phyloP scores from a whole-genome alignment of 2,888 invertebrate genomes.

The Dicycla oo region DNA sequence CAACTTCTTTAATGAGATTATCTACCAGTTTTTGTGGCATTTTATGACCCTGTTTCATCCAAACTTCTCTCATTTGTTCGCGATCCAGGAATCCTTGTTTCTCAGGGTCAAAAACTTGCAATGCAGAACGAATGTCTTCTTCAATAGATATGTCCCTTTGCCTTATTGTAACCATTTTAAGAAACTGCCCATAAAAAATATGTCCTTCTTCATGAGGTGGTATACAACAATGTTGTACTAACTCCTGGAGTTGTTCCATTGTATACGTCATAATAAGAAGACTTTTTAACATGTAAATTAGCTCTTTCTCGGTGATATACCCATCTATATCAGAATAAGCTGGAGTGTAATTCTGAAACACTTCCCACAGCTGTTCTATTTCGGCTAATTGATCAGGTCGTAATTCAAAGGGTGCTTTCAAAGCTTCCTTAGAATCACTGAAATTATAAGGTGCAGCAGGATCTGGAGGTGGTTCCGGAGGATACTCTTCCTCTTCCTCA shows the following conservation, averaged over 20 bases:
- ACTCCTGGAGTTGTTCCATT: constrained; percentile 82
- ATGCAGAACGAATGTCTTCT: constrained; percentile 81
- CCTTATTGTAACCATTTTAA: constrained; percentile 83
- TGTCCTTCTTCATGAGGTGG: constrained; percentile 83
- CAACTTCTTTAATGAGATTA: constrained; percentile 84
- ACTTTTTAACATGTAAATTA: constrained; percentile 83
- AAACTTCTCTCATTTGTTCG: constrained; percentile 78
- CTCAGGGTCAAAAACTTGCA: constrained; percentile 80
- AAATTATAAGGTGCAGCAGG: constrained; percentile 84
- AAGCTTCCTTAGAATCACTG: constrained; percentile 81
- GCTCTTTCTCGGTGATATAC: constrained; percentile 83
- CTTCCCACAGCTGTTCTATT: constrained; percentile 84
- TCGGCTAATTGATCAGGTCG: constrained; percentile 84
- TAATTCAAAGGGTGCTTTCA: constrained; percentile 79
- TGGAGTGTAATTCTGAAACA: constrained; percentile 84
- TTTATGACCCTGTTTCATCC: constrained; percentile 80
- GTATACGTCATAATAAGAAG: constrained; percentile 83
- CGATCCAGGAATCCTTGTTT: constrained; percentile 78
- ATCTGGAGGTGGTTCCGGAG: constrained; percentile 82
- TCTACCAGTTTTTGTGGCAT: constrained; percentile 77
- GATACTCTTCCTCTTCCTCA: constrained; percentile 78
- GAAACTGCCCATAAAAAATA: constrained; percentile 82
- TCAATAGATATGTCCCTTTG: constrained; percentile 81
- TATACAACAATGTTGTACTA: constrained; percentile 80
- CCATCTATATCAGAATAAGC: constrained; percentile 82